Percentiles rank a stretch among this genome's conserved stretches.
phyloP scores from a whole-genome alignment of 1,140 invertebrate species.

The Sipha flava region DNA sequence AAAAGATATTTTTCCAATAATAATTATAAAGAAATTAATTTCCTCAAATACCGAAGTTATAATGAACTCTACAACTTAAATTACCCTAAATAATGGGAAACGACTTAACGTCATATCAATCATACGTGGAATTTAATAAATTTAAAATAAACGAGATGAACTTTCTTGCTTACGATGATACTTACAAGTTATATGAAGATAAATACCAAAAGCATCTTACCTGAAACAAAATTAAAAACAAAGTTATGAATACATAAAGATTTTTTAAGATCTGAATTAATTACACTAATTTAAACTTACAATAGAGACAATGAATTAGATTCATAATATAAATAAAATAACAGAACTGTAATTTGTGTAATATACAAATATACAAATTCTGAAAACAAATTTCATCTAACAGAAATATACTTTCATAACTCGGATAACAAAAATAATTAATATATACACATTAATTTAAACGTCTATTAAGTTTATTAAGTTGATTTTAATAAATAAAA shows the following conservation, averaged over 20 bases:
- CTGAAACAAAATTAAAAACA: slow-evolving; percentile 6
- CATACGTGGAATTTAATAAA: not conserved
- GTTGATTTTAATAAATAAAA: too few species aligned
- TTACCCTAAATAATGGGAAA: not conserved
- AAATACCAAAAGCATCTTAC: not conserved
- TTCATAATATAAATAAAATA: not conserved
- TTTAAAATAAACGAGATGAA: not conserved
- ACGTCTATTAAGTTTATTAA: too few species aligned
- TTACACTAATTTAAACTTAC: not conserved
- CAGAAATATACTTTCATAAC: not conserved
- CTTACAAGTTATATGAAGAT: not conserved
- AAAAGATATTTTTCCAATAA: not conserved
- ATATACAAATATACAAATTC: not conserved
- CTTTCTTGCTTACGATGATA: not conserved
- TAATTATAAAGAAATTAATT: not conserved
- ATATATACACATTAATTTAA: not conserved
- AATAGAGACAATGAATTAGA: not conserved
- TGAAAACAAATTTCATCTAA: not conserved
- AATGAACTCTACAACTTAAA: not conserved
- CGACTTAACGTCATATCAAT: not conserved
- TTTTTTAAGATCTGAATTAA: not conserved
- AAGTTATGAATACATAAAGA: not conserved
- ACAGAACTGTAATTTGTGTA: too few species aligned
- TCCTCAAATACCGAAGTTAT: not conserved
- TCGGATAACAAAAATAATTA: not conserved